phyloP scores from a whole-genome alignment of 2,797 vertebrate species.

The Myotis daubentonii region DNA sequence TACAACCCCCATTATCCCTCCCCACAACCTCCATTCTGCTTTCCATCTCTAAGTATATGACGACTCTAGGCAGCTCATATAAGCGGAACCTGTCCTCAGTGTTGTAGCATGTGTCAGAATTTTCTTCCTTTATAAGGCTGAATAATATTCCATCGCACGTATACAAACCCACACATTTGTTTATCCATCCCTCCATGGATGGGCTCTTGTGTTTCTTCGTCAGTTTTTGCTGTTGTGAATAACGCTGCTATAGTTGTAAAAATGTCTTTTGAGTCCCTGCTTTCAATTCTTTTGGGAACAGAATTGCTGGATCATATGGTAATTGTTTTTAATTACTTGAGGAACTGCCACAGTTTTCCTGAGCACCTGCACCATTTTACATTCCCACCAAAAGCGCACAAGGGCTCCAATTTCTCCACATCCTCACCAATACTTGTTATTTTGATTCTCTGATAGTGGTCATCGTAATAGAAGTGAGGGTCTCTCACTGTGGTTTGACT shows the following conservation, averaged over 20 bases:
- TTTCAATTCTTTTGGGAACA: background rate
- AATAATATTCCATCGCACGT: background rate
- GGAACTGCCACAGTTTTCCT: background rate
- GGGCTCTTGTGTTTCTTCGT: background rate
- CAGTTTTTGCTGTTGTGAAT: background rate
- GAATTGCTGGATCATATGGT: background rate
- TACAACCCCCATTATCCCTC: background rate
- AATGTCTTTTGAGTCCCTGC: background rate
- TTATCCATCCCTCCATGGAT: background rate
- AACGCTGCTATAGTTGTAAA: background rate
- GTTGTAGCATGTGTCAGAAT: background rate
- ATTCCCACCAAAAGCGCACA: background rate
- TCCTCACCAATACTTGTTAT: background rate
- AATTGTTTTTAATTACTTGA: background rate
- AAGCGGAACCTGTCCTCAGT: background rate
- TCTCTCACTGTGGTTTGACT: background rate
- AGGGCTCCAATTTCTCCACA: background rate
- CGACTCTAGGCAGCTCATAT: background rate
- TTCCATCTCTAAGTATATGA: background rate
- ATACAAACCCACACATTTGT: background rate
- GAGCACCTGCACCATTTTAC: background rate
- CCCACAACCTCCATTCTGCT: background rate
- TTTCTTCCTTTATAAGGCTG: background rate
- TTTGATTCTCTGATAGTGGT: background rate
- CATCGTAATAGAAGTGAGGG: background rate